These are phyloP conservation scores for Tenthredo mesomela DNA, from an alignment of 2,888 invertebrate genomes.

Conservation along the genomic window DNA sequence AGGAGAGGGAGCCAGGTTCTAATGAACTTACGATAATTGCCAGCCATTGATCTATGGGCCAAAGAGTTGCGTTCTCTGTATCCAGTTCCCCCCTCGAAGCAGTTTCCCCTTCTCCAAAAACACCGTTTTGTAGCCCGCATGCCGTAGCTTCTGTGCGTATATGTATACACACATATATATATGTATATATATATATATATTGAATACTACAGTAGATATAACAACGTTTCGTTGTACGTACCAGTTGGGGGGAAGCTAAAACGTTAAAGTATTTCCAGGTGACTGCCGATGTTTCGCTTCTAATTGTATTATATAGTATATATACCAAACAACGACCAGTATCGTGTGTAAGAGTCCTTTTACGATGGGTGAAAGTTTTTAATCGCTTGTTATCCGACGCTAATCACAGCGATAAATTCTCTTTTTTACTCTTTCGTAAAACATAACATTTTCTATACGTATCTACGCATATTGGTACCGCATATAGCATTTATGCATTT, in stretches of 20 bases:
- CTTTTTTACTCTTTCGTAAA: neutral
- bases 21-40: constrained; percentile 78
- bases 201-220: neutral
- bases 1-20: constrained; percentile 66
- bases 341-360: neutral
- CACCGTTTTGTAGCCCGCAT: constrained; percentile 41
- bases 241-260: constrained; percentile 10
- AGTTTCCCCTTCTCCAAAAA: constrained; percentile 38
- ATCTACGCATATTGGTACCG: neutral
- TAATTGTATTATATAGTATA: neutral
- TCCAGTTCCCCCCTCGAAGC: constrained; percentile 47
- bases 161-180: neutral
- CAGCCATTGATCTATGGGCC: constrained; percentile 77
- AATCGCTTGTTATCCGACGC: constrained; percentile 24
- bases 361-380: constrained; percentile 34
- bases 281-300: constrained; percentile 41
- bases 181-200: neutral
- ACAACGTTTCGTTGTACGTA: constrained; percentile 24
- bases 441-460: neutral
- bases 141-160: constrained; percentile 12
- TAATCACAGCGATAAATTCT: constrained; percentile 28
- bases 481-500: too few relatives aligned
- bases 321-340: neutral
- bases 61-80: constrained; percentile 72
- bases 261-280: constrained; percentile 40